A percentile compares a stretch with the other conserved stretches of the same genome.
Evolutionary conservation across 2,113 vertebrate species (phyloP).

Genomic region (Eudyptes chrysolophus): DNA sequence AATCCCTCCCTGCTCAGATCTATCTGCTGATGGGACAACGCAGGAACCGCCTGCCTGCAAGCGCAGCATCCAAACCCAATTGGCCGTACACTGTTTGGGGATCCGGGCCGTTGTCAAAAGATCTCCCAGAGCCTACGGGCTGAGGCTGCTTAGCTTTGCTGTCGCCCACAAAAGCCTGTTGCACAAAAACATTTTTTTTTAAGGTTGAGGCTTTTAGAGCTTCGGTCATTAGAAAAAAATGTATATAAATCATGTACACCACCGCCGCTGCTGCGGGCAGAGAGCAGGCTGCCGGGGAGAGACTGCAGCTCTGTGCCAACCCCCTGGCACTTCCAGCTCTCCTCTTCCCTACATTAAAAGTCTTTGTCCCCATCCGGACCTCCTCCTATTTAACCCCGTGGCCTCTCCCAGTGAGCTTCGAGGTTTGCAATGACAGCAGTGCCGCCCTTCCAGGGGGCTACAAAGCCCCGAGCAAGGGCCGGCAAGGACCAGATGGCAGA

Average conservation of each 20-base stretch:
- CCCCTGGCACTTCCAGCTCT: not conserved
- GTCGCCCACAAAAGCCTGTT: not conserved
- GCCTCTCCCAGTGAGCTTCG: not conserved
- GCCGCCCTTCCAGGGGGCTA: not conserved
- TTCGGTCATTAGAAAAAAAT: slow-evolving; percentile 37
- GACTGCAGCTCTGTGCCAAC: slow-evolving; percentile 15
- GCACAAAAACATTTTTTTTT: not conserved
- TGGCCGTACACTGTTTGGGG: rapidly evolving
- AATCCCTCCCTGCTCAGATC: not conserved
- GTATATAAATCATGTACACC: slow-evolving; percentile 22
- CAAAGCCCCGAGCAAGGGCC: not conserved
- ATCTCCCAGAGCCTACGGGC: not conserved
- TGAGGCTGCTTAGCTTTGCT: not conserved
- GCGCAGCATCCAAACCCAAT: not conserved
- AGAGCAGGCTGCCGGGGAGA: not conserved
- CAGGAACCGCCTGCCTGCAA: not conserved
- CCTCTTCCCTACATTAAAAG: not conserved
- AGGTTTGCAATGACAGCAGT: not conserved
- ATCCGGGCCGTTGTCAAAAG: not conserved
- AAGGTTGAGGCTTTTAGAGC: not conserved
- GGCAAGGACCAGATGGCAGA: not conserved
- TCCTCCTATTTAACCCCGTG: not conserved
- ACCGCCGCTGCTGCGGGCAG: not conserved
- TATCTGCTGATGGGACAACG: not conserved
- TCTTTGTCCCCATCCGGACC: not conserved